A percentile compares a stretch with the other conserved stretches of the same genome.
Evolutionary conservation across 2,113 vertebrate genomes (phyloP).

Genomic region (rat (Rattus norvegicus)): DNA sequence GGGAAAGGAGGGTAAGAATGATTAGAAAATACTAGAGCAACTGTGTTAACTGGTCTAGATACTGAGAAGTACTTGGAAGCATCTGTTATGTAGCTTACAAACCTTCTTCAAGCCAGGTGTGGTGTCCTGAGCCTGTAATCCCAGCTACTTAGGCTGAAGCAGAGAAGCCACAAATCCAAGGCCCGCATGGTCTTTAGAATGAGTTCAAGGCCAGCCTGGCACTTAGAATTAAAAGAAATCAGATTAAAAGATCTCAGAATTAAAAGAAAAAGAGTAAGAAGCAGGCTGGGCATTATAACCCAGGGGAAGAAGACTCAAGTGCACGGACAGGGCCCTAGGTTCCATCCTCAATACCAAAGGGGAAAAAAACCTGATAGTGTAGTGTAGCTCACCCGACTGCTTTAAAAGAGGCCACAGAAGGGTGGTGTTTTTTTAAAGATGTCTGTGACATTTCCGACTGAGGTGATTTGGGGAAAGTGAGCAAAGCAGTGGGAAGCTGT

Average conservation of each 20-base stretch:
- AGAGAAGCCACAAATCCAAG: background rate
- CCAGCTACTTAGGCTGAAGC: background rate
- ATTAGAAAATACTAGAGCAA: background rate
- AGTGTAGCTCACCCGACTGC: background rate
- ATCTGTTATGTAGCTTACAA: background rate
- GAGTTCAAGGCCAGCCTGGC: background rate
- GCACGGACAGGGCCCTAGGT: background rate
- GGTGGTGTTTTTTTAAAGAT: background rate
- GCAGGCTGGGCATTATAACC: background rate
- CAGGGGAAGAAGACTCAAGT: background rate
- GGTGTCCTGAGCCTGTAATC: background rate
- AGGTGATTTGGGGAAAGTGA: background rate
- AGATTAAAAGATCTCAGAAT: background rate
- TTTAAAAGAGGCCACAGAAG: background rate
- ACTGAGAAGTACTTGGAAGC: background rate
- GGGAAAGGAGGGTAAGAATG: background rate
- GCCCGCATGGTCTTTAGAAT: background rate
- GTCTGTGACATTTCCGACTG: background rate
- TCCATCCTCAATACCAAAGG: too few relatives aligned
- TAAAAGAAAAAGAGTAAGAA: background rate
- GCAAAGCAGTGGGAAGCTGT: background rate
- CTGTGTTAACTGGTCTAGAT: constrained; percentile 1
- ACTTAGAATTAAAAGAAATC: too few relatives aligned
- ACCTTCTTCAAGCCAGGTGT: background rate
- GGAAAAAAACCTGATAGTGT: background rate